These are phyloP conservation scores for Tigriopus japonicus DNA, from an alignment of 1,140 invertebrate species.

Conservation along the genomic window DNA sequence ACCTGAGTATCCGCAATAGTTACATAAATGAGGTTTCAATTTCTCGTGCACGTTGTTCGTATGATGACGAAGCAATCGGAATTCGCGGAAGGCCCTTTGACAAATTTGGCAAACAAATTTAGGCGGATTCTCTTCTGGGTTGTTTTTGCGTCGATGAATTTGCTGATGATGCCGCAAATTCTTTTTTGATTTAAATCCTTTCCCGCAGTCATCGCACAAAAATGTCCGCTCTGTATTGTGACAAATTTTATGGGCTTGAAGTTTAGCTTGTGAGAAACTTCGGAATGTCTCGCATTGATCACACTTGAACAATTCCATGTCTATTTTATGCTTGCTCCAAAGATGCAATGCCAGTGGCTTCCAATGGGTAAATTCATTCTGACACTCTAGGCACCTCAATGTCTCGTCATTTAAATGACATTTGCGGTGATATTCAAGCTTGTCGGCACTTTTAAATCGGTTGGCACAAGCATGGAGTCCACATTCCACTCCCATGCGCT, in stretches of 20 bases:
- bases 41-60: conserved; percentile 55
- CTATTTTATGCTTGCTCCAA: conserved; percentile 27
- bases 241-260: conserved; percentile 33
- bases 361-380: conserved; percentile 29
- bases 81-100: conserved; percentile 44
- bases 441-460: conserved; percentile 26
- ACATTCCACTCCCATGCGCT: conserved; percentile 19
- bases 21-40: conserved; percentile 50
- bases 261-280: not conserved
- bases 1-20: conserved; percentile 33
- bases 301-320: conserved; percentile 28
- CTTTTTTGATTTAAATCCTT: conserved; percentile 40
- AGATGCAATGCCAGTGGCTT: conserved; percentile 26
- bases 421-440: conserved; percentile 33
- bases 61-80: conserved; percentile 52
- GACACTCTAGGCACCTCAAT: conserved; percentile 46
- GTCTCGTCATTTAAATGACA: conserved; percentile 33
- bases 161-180: conserved; percentile 33
- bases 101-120: conserved; percentile 41
- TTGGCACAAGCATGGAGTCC: conserved; percentile 27
- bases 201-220: conserved; percentile 38
- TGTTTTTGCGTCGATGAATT: no score
- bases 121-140: no score
- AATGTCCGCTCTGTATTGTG: conserved; percentile 38
- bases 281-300: conserved; percentile 22